Conservation (phyloP, 2,888 invertebrate species). For the Nomada hirtipes region DNA sequence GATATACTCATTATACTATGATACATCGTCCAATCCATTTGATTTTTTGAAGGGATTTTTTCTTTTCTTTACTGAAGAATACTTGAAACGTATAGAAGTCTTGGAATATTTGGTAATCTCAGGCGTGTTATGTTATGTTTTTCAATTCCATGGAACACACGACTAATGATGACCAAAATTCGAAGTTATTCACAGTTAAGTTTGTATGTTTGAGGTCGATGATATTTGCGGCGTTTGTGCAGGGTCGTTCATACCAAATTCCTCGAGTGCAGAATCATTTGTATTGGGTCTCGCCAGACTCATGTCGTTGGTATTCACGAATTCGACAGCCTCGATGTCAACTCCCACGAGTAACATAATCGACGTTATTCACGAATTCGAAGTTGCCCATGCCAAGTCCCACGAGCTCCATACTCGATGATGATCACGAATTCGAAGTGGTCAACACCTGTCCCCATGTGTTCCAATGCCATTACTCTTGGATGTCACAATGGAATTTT, state of each 20-base stretch:
- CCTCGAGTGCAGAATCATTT: constrained; percentile 1
- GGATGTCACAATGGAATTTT: not conserved
- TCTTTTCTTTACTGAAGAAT: no score
- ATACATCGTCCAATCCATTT: not conserved
- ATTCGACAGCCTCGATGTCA: constrained; percentile 9
- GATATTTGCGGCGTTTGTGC: no score
- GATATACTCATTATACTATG: not conserved
- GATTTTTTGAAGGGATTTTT: not conserved
- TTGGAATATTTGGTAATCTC: not conserved
- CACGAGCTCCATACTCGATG: not conserved
- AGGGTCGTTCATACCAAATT: not conserved
- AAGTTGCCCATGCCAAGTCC: constrained; percentile 4
- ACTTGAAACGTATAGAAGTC: no score
- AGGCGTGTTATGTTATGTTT: no score
- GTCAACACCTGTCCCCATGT: not conserved
- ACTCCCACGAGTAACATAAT: constrained; percentile 2
- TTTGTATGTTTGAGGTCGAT: no score
- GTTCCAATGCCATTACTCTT: not conserved
- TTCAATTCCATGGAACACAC: not conserved
- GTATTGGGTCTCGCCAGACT: not conserved
- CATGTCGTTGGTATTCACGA: constrained; percentile 14
- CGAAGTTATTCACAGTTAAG: no score
- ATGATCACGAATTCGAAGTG: not conserved
- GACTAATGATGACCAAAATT: not conserved
- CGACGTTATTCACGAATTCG: constrained; percentile 9